phyloP scores from a whole-genome alignment of 2,797 vertebrate genomes.

The Garrulus glandarius region DNA sequence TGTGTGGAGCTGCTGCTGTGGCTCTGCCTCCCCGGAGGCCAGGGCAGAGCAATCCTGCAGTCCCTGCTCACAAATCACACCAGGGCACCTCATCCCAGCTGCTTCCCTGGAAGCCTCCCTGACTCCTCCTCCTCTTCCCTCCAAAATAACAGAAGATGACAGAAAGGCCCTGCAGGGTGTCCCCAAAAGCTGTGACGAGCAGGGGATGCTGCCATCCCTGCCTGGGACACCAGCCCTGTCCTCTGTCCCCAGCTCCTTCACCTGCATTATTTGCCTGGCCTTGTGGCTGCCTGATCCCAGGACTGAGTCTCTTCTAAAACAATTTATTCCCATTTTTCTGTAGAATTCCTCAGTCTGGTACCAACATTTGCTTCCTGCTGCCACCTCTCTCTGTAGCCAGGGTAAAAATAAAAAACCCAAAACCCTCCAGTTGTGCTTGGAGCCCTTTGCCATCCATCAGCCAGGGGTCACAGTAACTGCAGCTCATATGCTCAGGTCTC shows the following conservation, averaged over 20 bases:
- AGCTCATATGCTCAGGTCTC: not conserved
- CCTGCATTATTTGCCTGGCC: not conserved
- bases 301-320: not conserved
- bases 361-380: not conserved
- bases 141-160: rapidly evolving
- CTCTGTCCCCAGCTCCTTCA: not conserved
- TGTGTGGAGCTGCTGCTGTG: not conserved
- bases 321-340: not conserved
- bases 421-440: not conserved
- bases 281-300: not conserved
- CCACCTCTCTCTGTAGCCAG: not conserved
- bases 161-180: not conserved
- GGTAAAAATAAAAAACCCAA: not conserved
- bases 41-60: not conserved
- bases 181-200: not conserved
- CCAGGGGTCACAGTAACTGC: constrained; percentile 33
- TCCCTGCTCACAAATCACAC: not conserved
- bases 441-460: constrained; percentile 24
- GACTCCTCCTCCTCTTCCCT: not conserved
- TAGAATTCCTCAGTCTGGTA: not conserved
- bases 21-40: not conserved
- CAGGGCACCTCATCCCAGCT: not conserved
- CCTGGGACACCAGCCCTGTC: not conserved
- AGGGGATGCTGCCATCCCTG: not conserved
- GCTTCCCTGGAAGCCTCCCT: not conserved